Evolutionary conservation across 2,888 invertebrate species (phyloP).

Genomic region (Charanyca ferruginea): DNA sequence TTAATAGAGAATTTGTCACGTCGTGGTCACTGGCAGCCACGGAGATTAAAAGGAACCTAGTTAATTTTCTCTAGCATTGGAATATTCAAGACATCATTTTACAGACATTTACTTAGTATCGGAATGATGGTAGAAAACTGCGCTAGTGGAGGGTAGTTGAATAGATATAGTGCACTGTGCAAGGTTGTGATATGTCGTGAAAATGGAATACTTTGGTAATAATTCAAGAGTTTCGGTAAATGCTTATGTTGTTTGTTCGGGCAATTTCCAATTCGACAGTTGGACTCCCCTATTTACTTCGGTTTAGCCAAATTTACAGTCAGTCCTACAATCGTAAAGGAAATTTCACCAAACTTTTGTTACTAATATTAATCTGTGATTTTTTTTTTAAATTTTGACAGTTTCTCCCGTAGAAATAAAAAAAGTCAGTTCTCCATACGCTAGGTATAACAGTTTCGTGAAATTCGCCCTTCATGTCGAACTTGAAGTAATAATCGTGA

Average conservation of each 20-base stretch:
- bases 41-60: conserved; percentile 11
- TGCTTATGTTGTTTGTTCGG: too few species aligned
- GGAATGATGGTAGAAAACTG: not conserved
- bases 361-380: too few species aligned
- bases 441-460: too few species aligned
- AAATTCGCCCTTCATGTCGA: not conserved
- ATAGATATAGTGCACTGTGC: not conserved
- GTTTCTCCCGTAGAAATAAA: too few species aligned
- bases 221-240: not conserved
- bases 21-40: not conserved
- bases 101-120: conserved; percentile 1
- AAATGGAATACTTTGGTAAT: not conserved
- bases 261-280: too few species aligned
- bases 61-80: conserved; percentile 2
- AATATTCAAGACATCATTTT: conserved; percentile 21
- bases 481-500: not conserved
- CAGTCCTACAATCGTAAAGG: too few species aligned
- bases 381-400: too few species aligned
- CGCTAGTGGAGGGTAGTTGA: not conserved
- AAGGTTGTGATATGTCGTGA: not conserved
- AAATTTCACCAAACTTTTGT: too few species aligned
- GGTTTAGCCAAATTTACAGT: too few species aligned
- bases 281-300: too few species aligned
- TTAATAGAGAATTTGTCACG: not conserved
- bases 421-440: too few species aligned